Evolutionary conservation across 2,888 invertebrate species (phyloP), one percentile per base, ranked within the genome.

Genomic region (Hydriomena furcata): DNA sequence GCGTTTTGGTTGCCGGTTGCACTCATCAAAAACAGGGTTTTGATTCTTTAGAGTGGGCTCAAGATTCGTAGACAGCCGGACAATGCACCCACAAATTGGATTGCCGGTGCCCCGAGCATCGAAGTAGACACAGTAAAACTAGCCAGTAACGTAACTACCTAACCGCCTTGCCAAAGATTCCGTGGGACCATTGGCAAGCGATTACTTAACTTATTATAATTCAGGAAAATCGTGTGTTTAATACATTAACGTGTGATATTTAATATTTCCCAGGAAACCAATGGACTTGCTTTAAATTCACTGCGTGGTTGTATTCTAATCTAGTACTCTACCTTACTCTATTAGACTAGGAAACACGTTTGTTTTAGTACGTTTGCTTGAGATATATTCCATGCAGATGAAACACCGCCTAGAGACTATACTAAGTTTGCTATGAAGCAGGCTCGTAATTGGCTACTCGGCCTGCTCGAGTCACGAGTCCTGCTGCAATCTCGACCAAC

Each of bases 21-120:
- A 40, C 38, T 28, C 7, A 32, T 24, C 8, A 24, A 46, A 42
- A 23, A n/a, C 41, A 41, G 23, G 27, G 4, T 11, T 35, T 47
- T 34, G 37, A 10, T 43, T 47, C 46, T 37, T 49, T 36, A 60
- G 31, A 63, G 61, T 32, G 28, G 54, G 46, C 60, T 63, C 61
- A 60, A 65, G 61, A 67, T 66, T 66, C 58, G 51, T 60, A 65
- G 69, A 75, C 73, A 72, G 71, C 63, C 72, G 75, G 76, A 86
- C 85, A 85, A 83, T 85, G 81, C 77, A 62, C 71, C 75, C 68
- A 69, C 81, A 87, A 87, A 88, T 88, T 86, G 87, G 81, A 84
- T 83, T 81, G 82, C 75, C 71, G 61, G 71, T 71, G 73, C 73
- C 69, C 66, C 66, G 66, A 76, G 76, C 71, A 72, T 69, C 68